A percentile compares a stretch with the other conserved stretches of the same genome.
phyloP scores from a whole-genome alignment of 1,140 invertebrate species.

The Listronotus bonariensis region DNA sequence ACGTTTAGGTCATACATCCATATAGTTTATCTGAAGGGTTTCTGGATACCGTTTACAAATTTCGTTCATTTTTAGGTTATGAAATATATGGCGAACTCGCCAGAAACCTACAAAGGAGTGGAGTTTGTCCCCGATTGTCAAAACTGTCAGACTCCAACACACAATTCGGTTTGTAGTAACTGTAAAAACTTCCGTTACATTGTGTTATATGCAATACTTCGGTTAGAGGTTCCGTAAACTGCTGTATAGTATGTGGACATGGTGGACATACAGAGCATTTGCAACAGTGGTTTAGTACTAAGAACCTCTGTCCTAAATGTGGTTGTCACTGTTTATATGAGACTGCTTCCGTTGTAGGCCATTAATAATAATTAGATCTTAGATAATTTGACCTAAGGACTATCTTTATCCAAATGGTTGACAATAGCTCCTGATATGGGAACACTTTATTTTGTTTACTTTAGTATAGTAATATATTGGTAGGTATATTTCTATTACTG shows the following conservation, averaged over 20 bases:
- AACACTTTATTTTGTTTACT: too few relatives aligned
- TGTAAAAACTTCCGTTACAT: conserved; percentile 53
- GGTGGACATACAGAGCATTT: conserved; percentile 87
- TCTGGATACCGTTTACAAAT: background rate
- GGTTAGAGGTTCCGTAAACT: conserved; percentile 81
- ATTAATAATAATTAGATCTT: conserved; percentile 6
- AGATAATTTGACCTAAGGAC: too few relatives aligned
- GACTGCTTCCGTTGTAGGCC: conserved; percentile 50
- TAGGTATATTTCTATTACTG: too few relatives aligned
- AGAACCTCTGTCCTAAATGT: conserved; percentile 79
- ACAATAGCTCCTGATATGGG: too few relatives aligned
- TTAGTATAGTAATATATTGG: too few relatives aligned
- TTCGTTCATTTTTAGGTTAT: conserved; percentile 52
- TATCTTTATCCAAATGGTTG: too few relatives aligned
- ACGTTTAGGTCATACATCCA: too few relatives aligned
- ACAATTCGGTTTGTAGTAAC: conserved; percentile 68
- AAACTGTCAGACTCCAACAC: conserved; percentile 65
- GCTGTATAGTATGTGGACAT: conserved; percentile 86
- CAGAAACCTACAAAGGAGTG: conserved; percentile 68
- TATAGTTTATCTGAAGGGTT: background rate
- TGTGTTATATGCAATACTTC: conserved; percentile 86
- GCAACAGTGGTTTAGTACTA: conserved; percentile 74
- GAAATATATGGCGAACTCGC: conserved; percentile 70
- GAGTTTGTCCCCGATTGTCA: conserved; percentile 79
- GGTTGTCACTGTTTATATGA: conserved; percentile 85